Percentiles rank a stretch among this genome's conserved stretches.
Evolutionary conservation across 2,797 vertebrate species (phyloP).

Genomic region (Neopelma chrysocephalum): DNA sequence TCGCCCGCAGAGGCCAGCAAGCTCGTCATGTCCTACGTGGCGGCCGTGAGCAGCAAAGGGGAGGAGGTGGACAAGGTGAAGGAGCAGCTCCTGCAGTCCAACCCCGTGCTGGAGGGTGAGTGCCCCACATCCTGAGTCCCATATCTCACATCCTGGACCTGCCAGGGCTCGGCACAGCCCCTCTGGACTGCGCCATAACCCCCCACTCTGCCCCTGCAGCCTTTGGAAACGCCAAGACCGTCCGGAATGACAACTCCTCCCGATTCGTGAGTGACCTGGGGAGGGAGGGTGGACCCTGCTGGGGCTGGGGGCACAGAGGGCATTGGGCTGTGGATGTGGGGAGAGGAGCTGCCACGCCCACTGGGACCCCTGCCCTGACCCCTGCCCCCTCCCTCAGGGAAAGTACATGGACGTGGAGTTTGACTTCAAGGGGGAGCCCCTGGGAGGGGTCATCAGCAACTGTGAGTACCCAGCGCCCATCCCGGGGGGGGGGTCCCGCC

Average conservation of each 20-base stretch:
- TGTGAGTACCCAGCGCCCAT: constrained; percentile 64
- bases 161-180: rapidly evolving
- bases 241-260: constrained; percentile 82
- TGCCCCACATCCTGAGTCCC: rapidly evolving
- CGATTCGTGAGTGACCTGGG: constrained; percentile 76
- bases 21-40: constrained; percentile 82
- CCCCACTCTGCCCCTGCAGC: constrained; percentile 18
- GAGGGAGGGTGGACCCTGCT: rapidly evolving
- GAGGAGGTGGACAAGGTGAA: constrained; percentile 82
- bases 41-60: constrained; percentile 77
- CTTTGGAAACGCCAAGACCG: constrained; percentile 82
- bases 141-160: rapidly evolving
- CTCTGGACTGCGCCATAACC: rapidly evolving
- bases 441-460: constrained; percentile 82
- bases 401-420: constrained; percentile 86
- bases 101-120: constrained; percentile 81
- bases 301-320: background rate
- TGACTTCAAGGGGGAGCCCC: constrained; percentile 82
- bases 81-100: constrained; percentile 82
- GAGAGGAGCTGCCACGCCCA: rapidly evolving
- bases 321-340: rapidly evolving
- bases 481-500: rapidly evolving
- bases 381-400: constrained; percentile 58
- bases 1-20: constrained; percentile 78
- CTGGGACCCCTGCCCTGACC: background rate